phyloP scores from a whole-genome alignment of 1,140 invertebrate species.

The Brachionus manjavacas region DNA sequence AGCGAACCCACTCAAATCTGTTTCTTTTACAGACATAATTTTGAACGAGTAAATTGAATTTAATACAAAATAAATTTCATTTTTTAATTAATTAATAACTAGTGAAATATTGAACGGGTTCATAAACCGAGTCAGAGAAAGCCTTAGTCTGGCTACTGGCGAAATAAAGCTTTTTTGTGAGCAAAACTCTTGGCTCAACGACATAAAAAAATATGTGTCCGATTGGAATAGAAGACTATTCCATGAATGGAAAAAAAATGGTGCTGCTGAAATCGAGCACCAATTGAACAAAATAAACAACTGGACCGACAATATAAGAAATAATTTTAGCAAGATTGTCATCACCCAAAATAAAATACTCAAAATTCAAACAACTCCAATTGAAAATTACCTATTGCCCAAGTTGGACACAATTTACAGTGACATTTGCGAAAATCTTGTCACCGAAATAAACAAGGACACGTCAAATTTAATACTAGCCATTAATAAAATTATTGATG shows the following conservation, averaged over 20 bases:
- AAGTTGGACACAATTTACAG: slow-evolving; percentile 52
- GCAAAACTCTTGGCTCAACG: slow-evolving; percentile 52
- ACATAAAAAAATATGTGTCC: slow-evolving; percentile 51
- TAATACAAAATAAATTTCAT: no score
- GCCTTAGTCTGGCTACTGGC: slow-evolving; percentile 45
- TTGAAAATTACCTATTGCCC: slow-evolving; percentile 52
- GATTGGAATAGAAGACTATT: slow-evolving; percentile 51
- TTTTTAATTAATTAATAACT: background rate
- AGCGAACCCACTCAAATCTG: background rate
- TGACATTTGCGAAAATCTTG: slow-evolving; percentile 52
- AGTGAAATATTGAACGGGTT: background rate
- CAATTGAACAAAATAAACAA: slow-evolving; percentile 16
- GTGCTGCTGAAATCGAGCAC: slow-evolving; percentile 19
- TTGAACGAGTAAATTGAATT: slow-evolving; percentile 20
- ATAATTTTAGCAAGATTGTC: slow-evolving; percentile 44
- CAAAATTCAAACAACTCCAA: slow-evolving; percentile 50
- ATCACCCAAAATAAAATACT: slow-evolving; percentile 53
- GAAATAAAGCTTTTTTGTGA: slow-evolving; percentile 54
- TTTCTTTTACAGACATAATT: slow-evolving; percentile 8
- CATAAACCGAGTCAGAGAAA: background rate
- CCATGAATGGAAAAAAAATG: slow-evolving; percentile 48
- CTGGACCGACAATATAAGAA: background rate
- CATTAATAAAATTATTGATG: slow-evolving; percentile 50
- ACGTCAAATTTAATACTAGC: slow-evolving; percentile 50
- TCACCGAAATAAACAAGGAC: slow-evolving; percentile 48